Conservation (phyloP, 2,888 invertebrate genomes). For the Drosophila monieri region DNA sequence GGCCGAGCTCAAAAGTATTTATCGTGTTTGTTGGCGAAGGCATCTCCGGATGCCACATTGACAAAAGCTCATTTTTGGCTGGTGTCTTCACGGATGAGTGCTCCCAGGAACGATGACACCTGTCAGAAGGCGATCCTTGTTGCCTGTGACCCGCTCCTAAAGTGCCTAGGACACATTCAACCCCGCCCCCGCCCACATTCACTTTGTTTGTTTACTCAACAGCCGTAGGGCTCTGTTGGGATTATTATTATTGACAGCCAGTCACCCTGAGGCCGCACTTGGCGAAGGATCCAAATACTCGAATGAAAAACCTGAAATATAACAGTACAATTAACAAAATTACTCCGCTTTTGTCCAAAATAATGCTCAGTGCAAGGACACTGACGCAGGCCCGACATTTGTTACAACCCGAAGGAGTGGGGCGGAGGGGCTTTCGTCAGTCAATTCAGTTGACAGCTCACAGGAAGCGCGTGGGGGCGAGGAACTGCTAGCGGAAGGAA, state of each 20-base stretch:
- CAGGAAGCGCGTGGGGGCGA: conserved; percentile 26
- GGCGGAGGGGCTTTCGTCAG: conserved; percentile 24
- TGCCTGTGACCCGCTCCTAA: conserved; percentile 18
- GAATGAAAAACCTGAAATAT: not conserved
- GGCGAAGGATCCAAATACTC: too few species aligned
- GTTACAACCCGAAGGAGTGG: conserved; percentile 42
- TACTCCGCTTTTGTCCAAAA: not conserved
- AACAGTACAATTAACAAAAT: not conserved
- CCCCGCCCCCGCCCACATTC: conserved; percentile 11
- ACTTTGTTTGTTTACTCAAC: conserved; percentile 55
- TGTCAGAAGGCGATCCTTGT: conserved; percentile 17
- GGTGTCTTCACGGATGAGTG: conserved; percentile 51
- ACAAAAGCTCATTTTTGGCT: conserved; percentile 41
- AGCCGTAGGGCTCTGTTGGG: conserved; percentile 32
- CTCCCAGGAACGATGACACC: conserved; percentile 36
- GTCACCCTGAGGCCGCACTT: conserved; percentile 8
- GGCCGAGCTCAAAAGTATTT: conserved; percentile 64
- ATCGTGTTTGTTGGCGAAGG: conserved; percentile 21
- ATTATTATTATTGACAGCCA: conserved; percentile 45
- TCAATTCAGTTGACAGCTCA: conserved; percentile 30
- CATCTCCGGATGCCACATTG: conserved; percentile 37
- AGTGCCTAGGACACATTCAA: conserved; percentile 55
- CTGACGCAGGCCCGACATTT: conserved; percentile 53
- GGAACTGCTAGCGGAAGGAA: conserved; percentile 49
- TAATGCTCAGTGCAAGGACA: conserved; percentile 13